Evolutionary conservation across 2,888 invertebrate species (phyloP).

Genomic region (Trichogramma dendrolimi): DNA sequence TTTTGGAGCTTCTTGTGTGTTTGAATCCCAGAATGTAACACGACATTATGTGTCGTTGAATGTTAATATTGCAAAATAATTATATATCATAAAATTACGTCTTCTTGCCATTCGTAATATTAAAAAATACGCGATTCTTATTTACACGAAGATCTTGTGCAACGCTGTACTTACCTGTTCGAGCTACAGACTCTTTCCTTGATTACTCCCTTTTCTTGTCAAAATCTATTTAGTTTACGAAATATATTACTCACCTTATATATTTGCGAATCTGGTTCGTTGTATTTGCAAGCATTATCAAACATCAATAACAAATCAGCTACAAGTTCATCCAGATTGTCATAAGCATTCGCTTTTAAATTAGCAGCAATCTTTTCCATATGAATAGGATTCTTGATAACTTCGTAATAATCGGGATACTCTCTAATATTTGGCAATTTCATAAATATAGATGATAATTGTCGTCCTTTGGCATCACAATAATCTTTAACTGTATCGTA

Average conservation of each 20-base stretch:
- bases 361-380: constrained; percentile 90
- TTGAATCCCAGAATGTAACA: no score
- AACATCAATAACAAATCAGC: constrained; percentile 90
- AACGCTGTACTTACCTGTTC: no score
- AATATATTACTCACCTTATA: constrained; percentile 65
- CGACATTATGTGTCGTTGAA: no score
- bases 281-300: constrained; percentile 95
- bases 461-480: constrained; percentile 80
- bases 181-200: not conserved
- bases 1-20: no score
- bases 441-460: constrained; percentile 90
- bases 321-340: constrained; percentile 79
- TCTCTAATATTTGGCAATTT: constrained; percentile 88
- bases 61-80: no score
- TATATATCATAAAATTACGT: no score
- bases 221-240: constrained; percentile 1
- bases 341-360: constrained; percentile 72
- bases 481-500: constrained; percentile 88
- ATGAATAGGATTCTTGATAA: constrained; percentile 94
- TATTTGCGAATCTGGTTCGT: constrained; percentile 95
- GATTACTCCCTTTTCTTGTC: not conserved
- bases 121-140: no score
- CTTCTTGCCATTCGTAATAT: no score
- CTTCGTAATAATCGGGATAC: constrained; percentile 96
- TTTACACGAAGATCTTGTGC: no score